phyloP scores from a whole-genome alignment of 2,797 vertebrate species.

The Tenualosa ilisha region DNA sequence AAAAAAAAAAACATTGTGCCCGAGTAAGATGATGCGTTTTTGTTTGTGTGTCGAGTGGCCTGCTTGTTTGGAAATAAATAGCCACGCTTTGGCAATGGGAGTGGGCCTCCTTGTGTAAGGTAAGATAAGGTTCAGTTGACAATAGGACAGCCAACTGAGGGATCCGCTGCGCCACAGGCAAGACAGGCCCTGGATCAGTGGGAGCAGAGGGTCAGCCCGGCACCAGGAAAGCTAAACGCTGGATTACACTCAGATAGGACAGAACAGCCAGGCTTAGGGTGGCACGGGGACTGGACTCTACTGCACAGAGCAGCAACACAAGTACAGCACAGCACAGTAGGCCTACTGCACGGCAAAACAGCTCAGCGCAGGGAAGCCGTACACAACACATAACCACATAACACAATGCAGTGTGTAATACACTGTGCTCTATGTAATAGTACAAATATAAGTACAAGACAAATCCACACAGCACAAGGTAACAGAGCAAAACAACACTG shows the following conservation, averaged over 20 bases:
- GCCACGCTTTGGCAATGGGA: neutral
- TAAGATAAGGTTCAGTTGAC: constrained; percentile 1
- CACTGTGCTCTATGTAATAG: neutral
- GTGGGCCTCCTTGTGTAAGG: constrained; percentile 3
- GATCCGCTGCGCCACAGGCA: neutral
- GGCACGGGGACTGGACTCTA: neutral
- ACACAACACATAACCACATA: neutral
- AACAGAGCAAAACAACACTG: neutral
- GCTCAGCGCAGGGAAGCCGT: neutral
- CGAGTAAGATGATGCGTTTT: neutral
- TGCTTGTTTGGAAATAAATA: constrained; percentile 9
- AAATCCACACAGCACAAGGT: neutral
- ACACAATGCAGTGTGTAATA: neutral
- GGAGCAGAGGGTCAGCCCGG: neutral
- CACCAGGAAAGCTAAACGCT: neutral
- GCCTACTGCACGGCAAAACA: neutral
- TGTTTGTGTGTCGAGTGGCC: neutral
- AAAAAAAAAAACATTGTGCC: neutral
- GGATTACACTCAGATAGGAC: neutral
- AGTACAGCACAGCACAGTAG: neutral
- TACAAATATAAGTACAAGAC: neutral
- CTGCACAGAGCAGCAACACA: neutral
- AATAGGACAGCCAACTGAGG: neutral
- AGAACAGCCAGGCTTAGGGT: neutral
- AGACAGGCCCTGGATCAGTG: neutral